These are phyloP conservation scores for Tetragnatha montana DNA, from an alignment of 2,888 invertebrate genomes.

Conservation along the genomic window DNA sequence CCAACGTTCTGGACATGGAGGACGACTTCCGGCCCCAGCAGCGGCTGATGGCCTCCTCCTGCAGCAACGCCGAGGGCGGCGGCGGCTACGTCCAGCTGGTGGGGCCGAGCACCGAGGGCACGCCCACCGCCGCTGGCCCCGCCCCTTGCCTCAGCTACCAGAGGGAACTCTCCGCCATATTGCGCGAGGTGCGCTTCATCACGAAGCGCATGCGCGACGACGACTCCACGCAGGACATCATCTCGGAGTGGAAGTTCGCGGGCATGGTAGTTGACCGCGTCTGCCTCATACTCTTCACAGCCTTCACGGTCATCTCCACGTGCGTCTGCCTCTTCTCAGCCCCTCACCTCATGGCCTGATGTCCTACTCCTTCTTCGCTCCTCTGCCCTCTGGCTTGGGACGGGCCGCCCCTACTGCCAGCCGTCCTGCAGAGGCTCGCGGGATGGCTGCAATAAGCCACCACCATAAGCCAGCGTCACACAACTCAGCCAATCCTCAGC, in stretches of 20 bases:
- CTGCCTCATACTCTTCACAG: slow-evolving; percentile 95
- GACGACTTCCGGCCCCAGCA: slow-evolving; percentile 84
- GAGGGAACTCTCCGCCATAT: slow-evolving; percentile 92
- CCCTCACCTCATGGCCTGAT: slow-evolving; percentile 94
- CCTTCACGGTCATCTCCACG: slow-evolving; percentile 93
- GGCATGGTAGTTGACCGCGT: slow-evolving; percentile 99
- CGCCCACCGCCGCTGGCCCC: slow-evolving; percentile 71
- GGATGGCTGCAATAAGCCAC: too few species aligned
- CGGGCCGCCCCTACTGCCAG: too few species aligned
- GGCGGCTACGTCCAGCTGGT: slow-evolving; percentile 76
- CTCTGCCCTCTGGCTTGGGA: too few species aligned
- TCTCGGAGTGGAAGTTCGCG: slow-evolving; percentile 97
- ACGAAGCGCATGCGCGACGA: slow-evolving; percentile 95
- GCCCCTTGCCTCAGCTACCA: slow-evolving; percentile 62
- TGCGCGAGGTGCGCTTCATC: slow-evolving; percentile 94
- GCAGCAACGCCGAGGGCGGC: slow-evolving; percentile 74
- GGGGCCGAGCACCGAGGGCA: slow-evolving; percentile 78
- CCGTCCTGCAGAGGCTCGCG: too few species aligned
- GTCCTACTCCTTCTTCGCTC: background rate
- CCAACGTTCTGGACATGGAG: slow-evolving; percentile 97
- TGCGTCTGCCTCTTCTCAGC: slow-evolving; percentile 93
- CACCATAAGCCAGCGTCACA: too few species aligned
- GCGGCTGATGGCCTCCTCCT: slow-evolving; percentile 16
- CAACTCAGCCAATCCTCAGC: too few species aligned
- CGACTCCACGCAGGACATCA: slow-evolving; percentile 94